Evolutionary conservation across 2,888 invertebrate species (phyloP), one percentile per base, ranked within the genome.

Genomic region (Oligia strigilis): DNA sequence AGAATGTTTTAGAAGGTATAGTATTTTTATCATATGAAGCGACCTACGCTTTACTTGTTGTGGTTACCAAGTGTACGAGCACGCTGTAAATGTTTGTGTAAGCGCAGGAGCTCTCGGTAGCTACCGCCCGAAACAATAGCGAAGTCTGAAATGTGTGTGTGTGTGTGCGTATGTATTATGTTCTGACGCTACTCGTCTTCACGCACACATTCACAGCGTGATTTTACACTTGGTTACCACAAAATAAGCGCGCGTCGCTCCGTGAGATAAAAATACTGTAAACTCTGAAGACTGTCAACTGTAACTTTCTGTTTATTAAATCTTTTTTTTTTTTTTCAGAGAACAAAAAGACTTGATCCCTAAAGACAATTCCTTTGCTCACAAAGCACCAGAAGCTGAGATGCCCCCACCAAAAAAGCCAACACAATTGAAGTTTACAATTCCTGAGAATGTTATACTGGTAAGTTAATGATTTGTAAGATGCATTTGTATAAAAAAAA

Each of bases 381-480:
- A 94, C 70, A 96, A 95, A 89, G 86, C 91, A 14, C 92, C 94
- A 0, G 96, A 97, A 64, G 85, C 88, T 8, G 96, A 96, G 67
- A 81, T 88, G 29, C 82, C 89, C 3, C 90, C 93, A 0, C 91
- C 92, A 2, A 96, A 95, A 87, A 96, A 96, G 83, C 91, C 94
- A 23, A 92, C 92, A 2, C 94, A 93, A 72, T 90, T 97, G 17
- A 96, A 96, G 84, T 95, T 96, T 88, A 88, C 94, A 70, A 93
- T 95, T 77, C 95, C 97, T 52, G 96, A 96, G 78, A 95, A 95
- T 87, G 92, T 93, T 46, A 91, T 91, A 64, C 82, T 95, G 93
- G 96, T 96, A 72, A 75, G 36, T 64, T 14, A 55, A 64, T 19
- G 5, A 43, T 17, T 72, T 40, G 9, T 4, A 1, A 29, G 29